Conservation (phyloP, 1,140 invertebrate genomes). For the Eupeodes corollae region DNA sequence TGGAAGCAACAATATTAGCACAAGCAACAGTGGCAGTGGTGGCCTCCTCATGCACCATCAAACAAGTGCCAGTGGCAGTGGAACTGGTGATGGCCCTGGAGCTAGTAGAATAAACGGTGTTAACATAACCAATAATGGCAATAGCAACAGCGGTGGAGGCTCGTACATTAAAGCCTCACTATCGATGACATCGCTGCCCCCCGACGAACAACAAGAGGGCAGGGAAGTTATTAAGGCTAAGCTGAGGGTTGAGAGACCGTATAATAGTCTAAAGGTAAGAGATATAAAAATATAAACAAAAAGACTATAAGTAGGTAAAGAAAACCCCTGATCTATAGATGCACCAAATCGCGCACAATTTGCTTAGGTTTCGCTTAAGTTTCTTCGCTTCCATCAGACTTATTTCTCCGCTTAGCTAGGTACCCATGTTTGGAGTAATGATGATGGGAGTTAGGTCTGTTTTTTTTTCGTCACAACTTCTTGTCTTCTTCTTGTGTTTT, state of each 20-base stretch:
- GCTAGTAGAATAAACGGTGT: too few relatives aligned
- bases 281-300: too few relatives aligned
- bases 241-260: constrained; percentile 41
- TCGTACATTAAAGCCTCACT: constrained; percentile 29
- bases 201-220: constrained; percentile 24
- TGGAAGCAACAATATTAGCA: too few relatives aligned
- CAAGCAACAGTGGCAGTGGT: too few relatives aligned
- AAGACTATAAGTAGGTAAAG: neutral
- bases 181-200: constrained; percentile 34
- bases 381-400: neutral
- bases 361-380: neutral
- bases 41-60: too few relatives aligned
- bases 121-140: neutral
- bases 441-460: neutral
- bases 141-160: constrained; percentile 1
- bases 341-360: neutral
- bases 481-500: too few relatives aligned
- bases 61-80: too few relatives aligned
- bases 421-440: neutral
- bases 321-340: neutral
- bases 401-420: neutral
- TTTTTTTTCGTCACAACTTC: too few relatives aligned
- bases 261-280: constrained; percentile 58
- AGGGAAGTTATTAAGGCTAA: constrained; percentile 30
- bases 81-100: too few relatives aligned